A percentile compares a stretch with the other conserved stretches of the same genome.
Conservation (phyloP, 1,140 invertebrate species). For the roundworm (Caenorhabditis elegans) region DNA sequence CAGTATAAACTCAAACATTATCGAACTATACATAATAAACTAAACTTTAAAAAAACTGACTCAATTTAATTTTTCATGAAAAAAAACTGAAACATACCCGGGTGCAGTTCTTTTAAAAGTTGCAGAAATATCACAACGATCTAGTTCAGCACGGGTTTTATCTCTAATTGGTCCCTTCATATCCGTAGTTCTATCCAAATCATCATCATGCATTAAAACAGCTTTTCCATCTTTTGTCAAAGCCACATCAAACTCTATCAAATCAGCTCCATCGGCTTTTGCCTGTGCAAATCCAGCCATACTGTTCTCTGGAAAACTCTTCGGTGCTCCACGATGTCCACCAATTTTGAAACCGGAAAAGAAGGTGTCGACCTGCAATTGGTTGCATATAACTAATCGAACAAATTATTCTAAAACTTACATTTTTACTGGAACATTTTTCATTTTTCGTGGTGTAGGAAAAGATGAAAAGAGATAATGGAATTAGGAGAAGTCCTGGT, state of each 20-base stretch:
- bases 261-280: slow-evolving; percentile 72
- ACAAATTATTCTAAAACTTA: neutral
- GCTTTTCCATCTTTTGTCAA: slow-evolving; percentile 76
- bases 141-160: slow-evolving; percentile 73
- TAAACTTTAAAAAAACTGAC: too few species aligned
- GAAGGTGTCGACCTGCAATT: slow-evolving; percentile 53
- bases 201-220: slow-evolving; percentile 77
- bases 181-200: slow-evolving; percentile 74
- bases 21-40: too few species aligned
- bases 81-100: slow-evolving; percentile 66
- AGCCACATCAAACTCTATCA: slow-evolving; percentile 78
- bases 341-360: slow-evolving; percentile 58
- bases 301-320: slow-evolving; percentile 61
- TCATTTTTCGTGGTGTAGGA: slow-evolving; percentile 26
- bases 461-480: slow-evolving; percentile 35
- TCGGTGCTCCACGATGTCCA: slow-evolving; percentile 61
- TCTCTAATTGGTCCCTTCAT: slow-evolving; percentile 70
- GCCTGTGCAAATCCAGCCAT: slow-evolving; percentile 63
- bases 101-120: slow-evolving; percentile 62
- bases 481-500: neutral
- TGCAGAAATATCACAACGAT: slow-evolving; percentile 72
- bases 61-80: too few species aligned
- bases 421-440: slow-evolving; percentile 13
- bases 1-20: too few species aligned
- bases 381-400: too few species aligned